A percentile compares a stretch with the other conserved stretches of the same genome.
phyloP scores from a whole-genome alignment of 2,797 vertebrate genomes.

The Rhodeus uyekii region DNA sequence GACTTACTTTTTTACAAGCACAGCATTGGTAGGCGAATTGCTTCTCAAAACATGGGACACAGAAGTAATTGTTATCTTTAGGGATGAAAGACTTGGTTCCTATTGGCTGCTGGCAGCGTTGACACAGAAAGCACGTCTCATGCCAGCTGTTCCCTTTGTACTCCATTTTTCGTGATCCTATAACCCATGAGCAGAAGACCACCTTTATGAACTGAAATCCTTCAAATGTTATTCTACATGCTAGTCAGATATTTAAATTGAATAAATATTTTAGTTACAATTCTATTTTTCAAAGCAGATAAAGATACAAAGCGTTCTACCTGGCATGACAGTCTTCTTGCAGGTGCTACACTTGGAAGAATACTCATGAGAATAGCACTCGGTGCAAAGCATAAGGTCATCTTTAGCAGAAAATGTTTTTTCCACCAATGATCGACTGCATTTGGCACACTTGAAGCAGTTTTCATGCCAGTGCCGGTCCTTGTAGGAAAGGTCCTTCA shows the following conservation, averaged over 20 bases:
- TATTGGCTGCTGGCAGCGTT: slow-evolving; percentile 90
- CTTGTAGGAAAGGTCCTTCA: slow-evolving; percentile 93
- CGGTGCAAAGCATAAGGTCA: slow-evolving; percentile 87
- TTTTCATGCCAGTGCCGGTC: slow-evolving; percentile 92
- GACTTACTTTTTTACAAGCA: slow-evolving; percentile 92
- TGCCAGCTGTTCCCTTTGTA: slow-evolving; percentile 97
- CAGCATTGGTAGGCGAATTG: slow-evolving; percentile 92
- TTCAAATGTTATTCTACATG: background rate
- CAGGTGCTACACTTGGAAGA: slow-evolving; percentile 94
- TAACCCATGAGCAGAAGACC: slow-evolving; percentile 60
- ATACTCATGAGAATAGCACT: slow-evolving; percentile 89
- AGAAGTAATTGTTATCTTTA: slow-evolving; percentile 89
- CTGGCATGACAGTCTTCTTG: slow-evolving; percentile 93
- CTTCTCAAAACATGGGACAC: slow-evolving; percentile 93
- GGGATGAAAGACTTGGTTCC: slow-evolving; percentile 95
- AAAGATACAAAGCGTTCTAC: slow-evolving; percentile 69
- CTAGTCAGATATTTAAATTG: background rate
- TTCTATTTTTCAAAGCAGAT: background rate
- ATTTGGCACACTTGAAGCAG: slow-evolving; percentile 93
- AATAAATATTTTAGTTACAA: background rate
- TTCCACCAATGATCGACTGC: slow-evolving; percentile 86
- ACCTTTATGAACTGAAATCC: background rate
- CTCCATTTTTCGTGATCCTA: slow-evolving; percentile 99
- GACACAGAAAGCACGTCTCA: slow-evolving; percentile 95
- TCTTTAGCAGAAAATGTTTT: slow-evolving; percentile 96